Evolutionary conservation across 1,140 invertebrate species (phyloP).

Genomic region (Cardiocondyla obscurior): DNA sequence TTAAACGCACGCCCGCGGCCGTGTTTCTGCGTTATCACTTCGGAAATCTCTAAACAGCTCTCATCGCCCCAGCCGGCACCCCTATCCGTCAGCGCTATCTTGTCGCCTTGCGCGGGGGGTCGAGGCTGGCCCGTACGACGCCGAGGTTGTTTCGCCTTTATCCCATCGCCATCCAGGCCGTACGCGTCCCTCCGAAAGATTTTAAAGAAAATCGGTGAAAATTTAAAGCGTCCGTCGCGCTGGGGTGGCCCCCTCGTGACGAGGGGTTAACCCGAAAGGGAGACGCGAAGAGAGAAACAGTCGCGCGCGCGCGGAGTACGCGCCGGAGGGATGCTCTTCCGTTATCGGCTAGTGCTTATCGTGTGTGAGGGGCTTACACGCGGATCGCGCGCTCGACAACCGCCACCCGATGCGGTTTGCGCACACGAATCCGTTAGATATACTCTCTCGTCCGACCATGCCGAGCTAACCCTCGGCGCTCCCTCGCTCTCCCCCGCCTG

Average conservation of each 20-base stretch:
- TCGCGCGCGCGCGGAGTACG: slow-evolving; percentile 47
- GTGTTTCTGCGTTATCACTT: slow-evolving; percentile 64
- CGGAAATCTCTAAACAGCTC: slow-evolving; percentile 72
- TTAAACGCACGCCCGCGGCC: slow-evolving; percentile 51
- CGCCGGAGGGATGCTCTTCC: slow-evolving; percentile 62
- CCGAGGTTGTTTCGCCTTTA: slow-evolving; percentile 56
- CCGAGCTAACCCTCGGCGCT: slow-evolving; percentile 57
- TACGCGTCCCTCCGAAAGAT: slow-evolving; percentile 65
- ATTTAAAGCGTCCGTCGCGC: slow-evolving; percentile 77
- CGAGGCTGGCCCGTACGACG: not conserved
- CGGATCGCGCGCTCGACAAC: slow-evolving; percentile 78
- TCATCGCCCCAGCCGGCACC: slow-evolving; percentile 55
- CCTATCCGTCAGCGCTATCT: slow-evolving; percentile 82
- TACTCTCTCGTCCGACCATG: slow-evolving; percentile 61
- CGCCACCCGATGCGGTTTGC: slow-evolving; percentile 61
- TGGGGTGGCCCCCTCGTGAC: slow-evolving; percentile 4
- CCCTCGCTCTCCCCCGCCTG: slow-evolving; percentile 13
- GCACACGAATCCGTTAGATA: slow-evolving; percentile 59
- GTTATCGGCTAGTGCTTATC: slow-evolving; percentile 82
- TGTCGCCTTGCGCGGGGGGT: slow-evolving; percentile 44
- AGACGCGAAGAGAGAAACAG: slow-evolving; percentile 26
- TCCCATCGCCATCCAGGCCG: slow-evolving; percentile 38
- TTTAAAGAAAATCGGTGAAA: slow-evolving; percentile 83
- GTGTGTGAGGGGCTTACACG: slow-evolving; percentile 80
- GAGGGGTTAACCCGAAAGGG: slow-evolving; percentile 24